Conservation (phyloP, 2,888 invertebrate species). For the Leptopilina drosophilae region DNA sequence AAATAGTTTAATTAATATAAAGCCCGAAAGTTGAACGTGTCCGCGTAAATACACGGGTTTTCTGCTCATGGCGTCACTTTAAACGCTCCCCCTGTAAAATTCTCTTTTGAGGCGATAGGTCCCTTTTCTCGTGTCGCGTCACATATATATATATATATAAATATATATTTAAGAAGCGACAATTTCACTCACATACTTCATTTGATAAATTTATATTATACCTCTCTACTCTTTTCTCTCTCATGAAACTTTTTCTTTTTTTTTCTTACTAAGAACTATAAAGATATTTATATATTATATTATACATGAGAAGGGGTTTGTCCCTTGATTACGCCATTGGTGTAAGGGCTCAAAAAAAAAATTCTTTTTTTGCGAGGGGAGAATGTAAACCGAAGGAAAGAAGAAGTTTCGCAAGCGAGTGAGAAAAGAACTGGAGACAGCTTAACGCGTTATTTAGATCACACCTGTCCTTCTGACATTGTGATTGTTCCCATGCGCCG, state of each 20-base stretch:
- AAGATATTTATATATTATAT: too few relatives aligned
- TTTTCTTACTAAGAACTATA: too few relatives aligned
- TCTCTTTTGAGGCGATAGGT: too few relatives aligned
- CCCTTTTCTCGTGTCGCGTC: too few relatives aligned
- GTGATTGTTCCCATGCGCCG: slow-evolving; percentile 58
- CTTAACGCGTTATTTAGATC: slow-evolving; percentile 68
- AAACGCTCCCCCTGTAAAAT: too few relatives aligned
- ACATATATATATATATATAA: background rate
- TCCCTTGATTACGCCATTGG: slow-evolving; percentile 37
- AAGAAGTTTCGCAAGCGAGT: slow-evolving; percentile 13
- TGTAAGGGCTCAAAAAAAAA: slow-evolving; percentile 13
- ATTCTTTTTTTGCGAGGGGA: slow-evolving; percentile 26
- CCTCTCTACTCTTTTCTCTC: background rate
- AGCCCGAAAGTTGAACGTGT: too few relatives aligned
- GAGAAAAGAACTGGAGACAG: slow-evolving; percentile 54
- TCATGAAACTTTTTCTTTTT: background rate
- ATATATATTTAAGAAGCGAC: slow-evolving; percentile 1
- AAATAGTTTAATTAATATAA: too few relatives aligned
- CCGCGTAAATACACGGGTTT: too few relatives aligned
- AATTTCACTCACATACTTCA: slow-evolving; percentile 3
- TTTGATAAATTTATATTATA: slow-evolving; percentile 16
- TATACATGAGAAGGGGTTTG: slow-evolving; percentile 11
- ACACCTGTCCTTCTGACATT: slow-evolving; percentile 67
- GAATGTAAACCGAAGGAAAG: slow-evolving; percentile 32
- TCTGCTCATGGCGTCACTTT: too few relatives aligned